These are phyloP conservation scores for Fistularia commersonii DNA, from an alignment of 2,797 vertebrate species.

Conservation along the genomic window DNA sequence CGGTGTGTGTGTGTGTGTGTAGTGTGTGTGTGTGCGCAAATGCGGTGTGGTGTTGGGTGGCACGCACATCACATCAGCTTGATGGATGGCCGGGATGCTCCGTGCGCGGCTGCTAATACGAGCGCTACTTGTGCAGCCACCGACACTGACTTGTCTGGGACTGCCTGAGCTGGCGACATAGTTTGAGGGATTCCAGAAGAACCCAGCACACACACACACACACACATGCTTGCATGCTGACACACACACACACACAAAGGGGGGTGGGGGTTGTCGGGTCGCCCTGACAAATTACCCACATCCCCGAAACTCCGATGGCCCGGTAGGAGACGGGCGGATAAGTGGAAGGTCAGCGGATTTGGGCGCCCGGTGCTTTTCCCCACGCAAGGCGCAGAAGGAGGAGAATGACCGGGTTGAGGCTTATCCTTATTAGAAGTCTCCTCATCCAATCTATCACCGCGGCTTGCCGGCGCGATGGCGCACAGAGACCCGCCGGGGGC, in stretches of 20 bases:
- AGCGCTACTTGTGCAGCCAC: constrained; percentile 33
- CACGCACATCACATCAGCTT: constrained; percentile 39
- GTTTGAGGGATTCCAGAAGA: constrained; percentile 58
- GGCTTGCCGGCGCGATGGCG: constrained; percentile 34
- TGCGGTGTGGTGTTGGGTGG: constrained; percentile 49
- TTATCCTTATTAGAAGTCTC: constrained; percentile 54
- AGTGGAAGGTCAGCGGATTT: constrained; percentile 58
- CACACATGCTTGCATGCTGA: constrained; percentile 52
- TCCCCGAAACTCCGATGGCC: constrained; percentile 46
- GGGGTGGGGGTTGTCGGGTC: constrained; percentile 50
- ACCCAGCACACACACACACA: constrained; percentile 39
- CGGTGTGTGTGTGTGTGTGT: no score
- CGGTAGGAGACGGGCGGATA: constrained; percentile 45
- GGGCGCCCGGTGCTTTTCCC: no score
- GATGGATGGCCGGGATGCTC: constrained; percentile 62
- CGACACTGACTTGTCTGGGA: constrained; percentile 58
- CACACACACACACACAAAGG: constrained; percentile 43
- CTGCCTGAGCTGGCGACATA: constrained; percentile 53
- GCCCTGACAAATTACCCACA: constrained; percentile 72
- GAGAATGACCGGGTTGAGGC: constrained; percentile 7
- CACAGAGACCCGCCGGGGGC: no score
- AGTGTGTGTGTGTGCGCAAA: constrained; percentile 43
- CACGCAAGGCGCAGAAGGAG: not conserved
- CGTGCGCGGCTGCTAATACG: constrained; percentile 13
- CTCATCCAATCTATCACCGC: constrained; percentile 62